These are phyloP conservation scores for Sceliomorpha sp. DNA, from an alignment of 2,888 invertebrate genomes.

Conservation along the genomic window DNA sequence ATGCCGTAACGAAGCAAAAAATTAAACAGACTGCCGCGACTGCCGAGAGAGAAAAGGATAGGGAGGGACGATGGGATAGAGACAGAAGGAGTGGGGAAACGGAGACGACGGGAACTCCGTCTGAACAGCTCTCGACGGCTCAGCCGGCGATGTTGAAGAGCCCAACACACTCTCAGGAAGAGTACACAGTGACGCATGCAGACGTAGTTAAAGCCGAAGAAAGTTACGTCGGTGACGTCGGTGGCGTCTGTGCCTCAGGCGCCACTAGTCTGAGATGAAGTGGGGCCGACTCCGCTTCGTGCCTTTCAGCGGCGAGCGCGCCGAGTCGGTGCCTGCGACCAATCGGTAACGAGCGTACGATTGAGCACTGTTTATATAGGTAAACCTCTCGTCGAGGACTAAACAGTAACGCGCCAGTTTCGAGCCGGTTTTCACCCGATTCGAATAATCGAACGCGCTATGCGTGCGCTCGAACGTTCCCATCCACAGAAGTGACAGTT, in stretches of 20 bases:
- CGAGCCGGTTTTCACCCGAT: slow-evolving; percentile 10
- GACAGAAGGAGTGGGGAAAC: too few species aligned
- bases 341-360: slow-evolving; percentile 44
- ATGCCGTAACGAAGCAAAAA: slow-evolving; percentile 46
- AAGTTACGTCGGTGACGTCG: slow-evolving; percentile 37
- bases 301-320: slow-evolving; percentile 37
- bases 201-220: slow-evolving; percentile 19
- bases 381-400: slow-evolving; percentile 20
- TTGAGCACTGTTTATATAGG: slow-evolving; percentile 49
- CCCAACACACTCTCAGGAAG: neutral
- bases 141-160: slow-evolving; percentile 1
- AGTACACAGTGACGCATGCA: slow-evolving; percentile 4
- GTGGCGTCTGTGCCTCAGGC: slow-evolving; percentile 56
- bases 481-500: too few species aligned
- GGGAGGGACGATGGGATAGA: too few species aligned
- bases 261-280: slow-evolving; percentile 46
- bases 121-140: too few species aligned
- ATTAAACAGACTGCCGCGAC: slow-evolving; percentile 29
- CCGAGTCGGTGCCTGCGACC: slow-evolving; percentile 15
- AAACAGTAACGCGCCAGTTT: slow-evolving; percentile 43
- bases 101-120: too few species aligned
- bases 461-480: too few species aligned
- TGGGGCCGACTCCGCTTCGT: slow-evolving; percentile 45
- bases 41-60: too few species aligned
- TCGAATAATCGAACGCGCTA: too few species aligned